Conservation (phyloP, 2,797 vertebrate genomes). For the Eulemur coronatus region DNA sequence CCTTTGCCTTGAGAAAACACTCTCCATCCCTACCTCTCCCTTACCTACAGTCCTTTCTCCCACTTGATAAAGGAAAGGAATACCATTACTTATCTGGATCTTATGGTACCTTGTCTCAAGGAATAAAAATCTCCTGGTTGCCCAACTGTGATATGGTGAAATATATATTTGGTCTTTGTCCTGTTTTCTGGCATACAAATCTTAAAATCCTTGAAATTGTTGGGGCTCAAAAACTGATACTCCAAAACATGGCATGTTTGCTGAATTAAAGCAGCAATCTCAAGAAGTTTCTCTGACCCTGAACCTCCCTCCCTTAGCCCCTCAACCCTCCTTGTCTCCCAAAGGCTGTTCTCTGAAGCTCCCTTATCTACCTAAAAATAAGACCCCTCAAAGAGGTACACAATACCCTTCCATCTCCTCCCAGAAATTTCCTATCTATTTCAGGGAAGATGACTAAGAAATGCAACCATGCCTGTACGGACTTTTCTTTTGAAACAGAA, state of each 20-base stretch:
- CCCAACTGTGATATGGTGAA: not conserved
- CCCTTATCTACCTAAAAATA: not conserved
- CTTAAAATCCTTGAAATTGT: not conserved
- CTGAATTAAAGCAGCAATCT: not conserved
- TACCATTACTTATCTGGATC: not conserved
- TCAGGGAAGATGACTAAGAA: not conserved
- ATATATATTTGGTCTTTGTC: not conserved
- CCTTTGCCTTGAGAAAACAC: not conserved
- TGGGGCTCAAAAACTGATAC: not conserved
- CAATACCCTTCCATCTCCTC: not conserved
- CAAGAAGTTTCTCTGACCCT: not conserved
- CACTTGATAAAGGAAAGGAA: constrained; percentile 13
- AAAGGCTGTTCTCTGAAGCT: not conserved
- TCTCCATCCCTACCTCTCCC: not conserved
- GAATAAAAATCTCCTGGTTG: not conserved
- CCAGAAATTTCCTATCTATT: not conserved
- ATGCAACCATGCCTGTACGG: not conserved
- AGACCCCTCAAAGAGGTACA: not conserved
- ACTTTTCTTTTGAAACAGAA: not conserved
- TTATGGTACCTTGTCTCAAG: not conserved
- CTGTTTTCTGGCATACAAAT: not conserved
- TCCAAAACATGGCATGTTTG: not conserved
- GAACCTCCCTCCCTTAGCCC: no score
- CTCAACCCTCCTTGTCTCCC: not conserved
- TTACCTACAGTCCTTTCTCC: not conserved